Base-by-base conservation (phyloP, 2,797 vertebrate species). In the Harpagifer antarcticus region DNA sequence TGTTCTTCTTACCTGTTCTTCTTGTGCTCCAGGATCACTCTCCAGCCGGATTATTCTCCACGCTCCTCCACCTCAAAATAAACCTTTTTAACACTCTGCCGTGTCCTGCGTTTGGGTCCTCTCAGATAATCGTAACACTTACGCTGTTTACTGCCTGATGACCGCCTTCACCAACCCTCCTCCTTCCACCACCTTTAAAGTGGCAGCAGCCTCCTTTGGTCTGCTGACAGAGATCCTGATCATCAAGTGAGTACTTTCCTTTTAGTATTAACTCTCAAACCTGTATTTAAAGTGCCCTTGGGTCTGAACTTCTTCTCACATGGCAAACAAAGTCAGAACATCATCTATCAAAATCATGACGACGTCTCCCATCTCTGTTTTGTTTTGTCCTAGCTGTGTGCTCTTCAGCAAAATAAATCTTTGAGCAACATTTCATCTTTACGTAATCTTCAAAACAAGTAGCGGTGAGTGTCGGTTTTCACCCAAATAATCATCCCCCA, bases 151-250 rank as follows among this genome's bases (percentile, higher is more conserved):
- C 83, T 70, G 68, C 63, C 84, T 91, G 88, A 87, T 73, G 56
- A 88, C 49, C 0, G 81, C 86, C 68, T 93, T 95, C 64, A 40
- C 66, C 56, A 78, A 79, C 76, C 76, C 87, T 16, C 80, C 88
- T 14, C 90, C 92, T 37, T 86, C 86, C 31, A 8, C 37, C 6
- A 1, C 83, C 57, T 91, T 93, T 72, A 87, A 87, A 49, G 6
- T 91, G 65, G 93, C 88, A 49, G 90, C 93, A 1, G 54, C 86
- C 76, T 86, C 86, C 47, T 94, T 93, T 3, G 72, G 88, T 7
- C 1, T 79, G 10, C 44, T 89, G 43, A 52, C 87, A 1, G 89
- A 92, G 71, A 89, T 92, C 68, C 90, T 95, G 68, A 83, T 90
- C 33, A 74, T 93, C 73, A 88, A 91, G 91, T 86, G 84, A 95